These are phyloP conservation scores for Panagrolaimus sp. DNA, from an alignment of 1,140 invertebrate genomes.

Conservation along the genomic window DNA sequence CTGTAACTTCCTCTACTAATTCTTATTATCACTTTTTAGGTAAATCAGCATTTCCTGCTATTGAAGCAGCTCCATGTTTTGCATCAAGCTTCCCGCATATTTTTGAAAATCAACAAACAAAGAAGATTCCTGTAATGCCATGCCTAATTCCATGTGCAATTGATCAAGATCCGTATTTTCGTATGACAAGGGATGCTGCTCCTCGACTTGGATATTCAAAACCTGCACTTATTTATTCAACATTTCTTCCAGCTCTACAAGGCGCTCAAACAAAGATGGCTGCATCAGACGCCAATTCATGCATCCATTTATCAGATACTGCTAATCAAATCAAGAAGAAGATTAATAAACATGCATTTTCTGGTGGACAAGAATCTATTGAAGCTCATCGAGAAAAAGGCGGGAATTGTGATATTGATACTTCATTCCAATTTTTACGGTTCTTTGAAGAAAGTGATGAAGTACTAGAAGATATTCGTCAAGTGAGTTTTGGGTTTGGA, in stretches of 20 bases:
- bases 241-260: conserved; percentile 83
- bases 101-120: conserved; percentile 66
- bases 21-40: no score
- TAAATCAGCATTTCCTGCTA: conserved; percentile 93
- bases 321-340: conserved; percentile 95
- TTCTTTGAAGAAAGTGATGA: conserved; percentile 95
- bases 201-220: conserved; percentile 79
- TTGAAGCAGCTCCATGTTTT: conserved; percentile 89
- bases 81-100: conserved; percentile 90
- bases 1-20: no score
- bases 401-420: conserved; percentile 90
- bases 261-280: conserved; percentile 97
- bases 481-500: conserved; percentile 65
- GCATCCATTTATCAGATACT: conserved; percentile 89
- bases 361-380: conserved; percentile 82
- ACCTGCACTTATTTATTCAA: conserved; percentile 86
- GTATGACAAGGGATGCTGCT: conserved; percentile 94
- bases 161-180: conserved; percentile 98
- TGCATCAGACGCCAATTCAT: conserved; percentile 83
- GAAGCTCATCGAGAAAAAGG: conserved; percentile 83
- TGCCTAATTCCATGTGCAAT: conserved; percentile 97
- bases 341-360: conserved; percentile 97
- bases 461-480: conserved; percentile 72
- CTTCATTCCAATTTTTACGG: conserved; percentile 86
- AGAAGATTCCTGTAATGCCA: conserved; percentile 75